These are phyloP conservation scores for Odocoileus hemionus DNA, from an alignment of 2,113 vertebrate genomes.

Conservation along the genomic window DNA sequence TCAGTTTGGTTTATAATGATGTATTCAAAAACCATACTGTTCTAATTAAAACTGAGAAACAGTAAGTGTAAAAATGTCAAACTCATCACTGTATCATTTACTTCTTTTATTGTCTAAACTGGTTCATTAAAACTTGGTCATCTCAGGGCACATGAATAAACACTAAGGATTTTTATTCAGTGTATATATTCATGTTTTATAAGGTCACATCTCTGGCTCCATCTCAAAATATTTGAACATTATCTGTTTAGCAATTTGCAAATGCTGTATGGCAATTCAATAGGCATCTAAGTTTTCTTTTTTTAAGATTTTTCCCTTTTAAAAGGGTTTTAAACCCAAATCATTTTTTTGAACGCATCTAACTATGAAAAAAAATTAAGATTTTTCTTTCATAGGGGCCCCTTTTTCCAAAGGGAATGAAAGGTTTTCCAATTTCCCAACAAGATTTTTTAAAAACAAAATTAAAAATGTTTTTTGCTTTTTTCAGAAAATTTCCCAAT, in stretches of 20 bases:
- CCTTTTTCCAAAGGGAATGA: too few species aligned
- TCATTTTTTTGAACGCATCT: too few species aligned
- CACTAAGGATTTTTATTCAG: not conserved
- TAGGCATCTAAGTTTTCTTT: not conserved
- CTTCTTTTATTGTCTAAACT: not conserved
- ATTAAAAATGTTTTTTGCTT: too few species aligned
- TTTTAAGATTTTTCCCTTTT: too few species aligned
- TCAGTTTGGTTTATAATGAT: slow-evolving; percentile 44
- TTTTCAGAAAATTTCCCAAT: too few species aligned
- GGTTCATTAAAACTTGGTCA: slow-evolving; percentile 3
- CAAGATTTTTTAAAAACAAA: too few species aligned
- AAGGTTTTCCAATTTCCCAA: too few species aligned
- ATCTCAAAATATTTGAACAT: not conserved
- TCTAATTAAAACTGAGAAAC: slow-evolving; percentile 49
- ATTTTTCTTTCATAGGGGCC: too few species aligned
- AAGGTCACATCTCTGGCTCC: not conserved
- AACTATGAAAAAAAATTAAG: too few species aligned
- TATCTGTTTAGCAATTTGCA: not conserved
- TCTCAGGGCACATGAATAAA: not conserved
- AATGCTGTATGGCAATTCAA: not conserved
- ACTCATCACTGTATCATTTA: not conserved
- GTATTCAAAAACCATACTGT: slow-evolving; percentile 37
- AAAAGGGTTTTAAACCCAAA: too few species aligned
- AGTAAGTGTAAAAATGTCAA: not conserved
- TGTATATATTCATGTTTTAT: not conserved